Conservation (phyloP, 2,113 vertebrate genomes). For the Marmota monax region DNA sequence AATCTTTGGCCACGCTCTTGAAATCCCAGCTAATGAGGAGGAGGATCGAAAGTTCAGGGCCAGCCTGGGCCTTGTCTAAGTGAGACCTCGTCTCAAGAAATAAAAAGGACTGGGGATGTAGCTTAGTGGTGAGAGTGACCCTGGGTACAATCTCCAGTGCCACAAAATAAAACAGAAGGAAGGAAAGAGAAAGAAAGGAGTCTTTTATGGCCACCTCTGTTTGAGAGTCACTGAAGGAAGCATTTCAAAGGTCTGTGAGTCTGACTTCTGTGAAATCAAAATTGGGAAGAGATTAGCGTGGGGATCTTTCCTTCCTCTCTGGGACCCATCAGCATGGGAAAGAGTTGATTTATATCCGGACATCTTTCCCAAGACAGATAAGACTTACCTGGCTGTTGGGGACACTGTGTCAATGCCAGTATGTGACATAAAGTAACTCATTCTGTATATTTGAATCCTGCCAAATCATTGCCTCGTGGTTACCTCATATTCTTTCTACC, state of each 20-base stretch:
- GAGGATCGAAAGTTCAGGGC: too few species aligned
- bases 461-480: neutral
- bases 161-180: too few species aligned
- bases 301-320: neutral
- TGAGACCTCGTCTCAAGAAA: too few species aligned
- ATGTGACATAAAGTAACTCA: neutral
- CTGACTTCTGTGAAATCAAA: neutral
- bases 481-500: neutral
- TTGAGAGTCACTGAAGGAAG: neutral
- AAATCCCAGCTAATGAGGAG: too few species aligned
- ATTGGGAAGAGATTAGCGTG: neutral
- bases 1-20: neutral
- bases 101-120: too few species aligned
- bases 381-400: neutral
- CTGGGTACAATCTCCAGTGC: too few species aligned
- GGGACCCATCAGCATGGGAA: neutral
- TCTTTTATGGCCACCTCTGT: neutral
- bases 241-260: neutral
- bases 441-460: neutral
- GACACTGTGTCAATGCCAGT: neutral
- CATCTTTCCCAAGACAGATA: neutral
- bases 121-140: too few species aligned
- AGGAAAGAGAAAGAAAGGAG: too few species aligned
- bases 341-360: neutral
- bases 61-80: too few species aligned